phyloP scores from a whole-genome alignment of 2,113 vertebrate genomes.

The Pseudorectes ferrugineus region DNA sequence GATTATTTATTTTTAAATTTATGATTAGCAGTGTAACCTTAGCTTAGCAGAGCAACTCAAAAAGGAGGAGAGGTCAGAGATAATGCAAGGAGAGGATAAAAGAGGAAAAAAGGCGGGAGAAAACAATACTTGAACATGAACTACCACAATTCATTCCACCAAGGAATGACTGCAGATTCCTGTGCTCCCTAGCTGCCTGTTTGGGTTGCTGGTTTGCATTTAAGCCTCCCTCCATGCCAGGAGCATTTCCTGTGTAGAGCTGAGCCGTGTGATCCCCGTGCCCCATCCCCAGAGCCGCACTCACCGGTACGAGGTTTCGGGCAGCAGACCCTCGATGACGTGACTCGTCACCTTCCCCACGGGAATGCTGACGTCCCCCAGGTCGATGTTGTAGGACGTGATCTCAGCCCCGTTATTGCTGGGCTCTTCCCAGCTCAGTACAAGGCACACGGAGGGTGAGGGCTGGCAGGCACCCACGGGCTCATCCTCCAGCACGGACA shows the following conservation, averaged over 20 bases:
- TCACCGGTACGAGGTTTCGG: slow-evolving; percentile 93
- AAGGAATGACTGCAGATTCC: background rate
- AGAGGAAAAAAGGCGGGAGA: rapidly evolving
- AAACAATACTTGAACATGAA: background rate
- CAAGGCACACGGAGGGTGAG: slow-evolving; percentile 86
- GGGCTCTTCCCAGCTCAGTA: slow-evolving; percentile 92
- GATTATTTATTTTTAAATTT: background rate
- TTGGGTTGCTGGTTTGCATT: no score
- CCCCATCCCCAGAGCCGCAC: background rate
- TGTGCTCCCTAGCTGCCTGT: background rate
- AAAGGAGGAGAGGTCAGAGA: background rate
- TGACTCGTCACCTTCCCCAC: slow-evolving; percentile 80
- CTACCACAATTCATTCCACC: rapidly evolving
- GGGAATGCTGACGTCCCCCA: slow-evolving; percentile 78
- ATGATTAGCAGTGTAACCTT: background rate
- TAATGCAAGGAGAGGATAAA: background rate
- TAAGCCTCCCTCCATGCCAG: rapidly evolving
- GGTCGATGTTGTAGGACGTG: slow-evolving; percentile 83
- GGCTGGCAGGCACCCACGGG: slow-evolving; percentile 59
- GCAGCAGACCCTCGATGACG: slow-evolving; percentile 81
- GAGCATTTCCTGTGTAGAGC: background rate
- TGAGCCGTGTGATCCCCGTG: background rate
- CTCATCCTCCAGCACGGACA: slow-evolving; percentile 80
- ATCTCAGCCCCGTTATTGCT: slow-evolving; percentile 91
- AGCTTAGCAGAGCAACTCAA: background rate